phyloP scores from a whole-genome alignment of 2,113 vertebrate genomes.

The Motacilla tschutschensis region DNA sequence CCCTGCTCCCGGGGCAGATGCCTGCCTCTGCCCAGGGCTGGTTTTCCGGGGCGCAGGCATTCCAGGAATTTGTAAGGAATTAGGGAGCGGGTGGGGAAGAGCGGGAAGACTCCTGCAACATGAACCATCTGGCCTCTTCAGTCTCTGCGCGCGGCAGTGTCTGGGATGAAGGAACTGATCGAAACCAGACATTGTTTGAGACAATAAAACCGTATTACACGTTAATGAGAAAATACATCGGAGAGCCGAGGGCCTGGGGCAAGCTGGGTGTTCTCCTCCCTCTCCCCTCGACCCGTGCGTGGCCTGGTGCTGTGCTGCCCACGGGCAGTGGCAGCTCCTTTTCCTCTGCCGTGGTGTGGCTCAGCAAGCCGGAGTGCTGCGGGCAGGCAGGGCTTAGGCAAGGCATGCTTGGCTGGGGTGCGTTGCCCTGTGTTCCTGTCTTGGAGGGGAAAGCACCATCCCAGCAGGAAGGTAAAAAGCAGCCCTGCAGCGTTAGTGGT shows the following conservation, averaged over 20 bases:
- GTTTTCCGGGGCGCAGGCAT: conserved; percentile 71
- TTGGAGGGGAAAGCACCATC: accelerated
- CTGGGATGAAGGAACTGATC: conserved; percentile 70
- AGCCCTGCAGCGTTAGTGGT: accelerated
- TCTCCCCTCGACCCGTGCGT: neutral
- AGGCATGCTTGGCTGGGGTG: neutral
- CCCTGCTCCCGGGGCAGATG: neutral
- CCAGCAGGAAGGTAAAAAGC: neutral
- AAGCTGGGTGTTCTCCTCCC: conserved; percentile 42
- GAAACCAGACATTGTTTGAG: conserved; percentile 73
- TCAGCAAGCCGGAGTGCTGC: accelerated
- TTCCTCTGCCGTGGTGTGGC: neutral
- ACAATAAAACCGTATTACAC: conserved; percentile 69
- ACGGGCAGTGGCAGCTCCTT: neutral
- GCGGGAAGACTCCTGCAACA: conserved; percentile 69
- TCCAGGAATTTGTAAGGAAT: conserved; percentile 75
- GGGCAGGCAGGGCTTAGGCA: accelerated
- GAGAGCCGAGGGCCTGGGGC: conserved; percentile 49
- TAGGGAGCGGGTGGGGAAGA: conserved; percentile 43
- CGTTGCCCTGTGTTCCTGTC: neutral
- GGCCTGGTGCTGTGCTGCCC: neutral
- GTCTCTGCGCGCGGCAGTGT: conserved; percentile 35
- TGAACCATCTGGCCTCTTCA: conserved; percentile 72
- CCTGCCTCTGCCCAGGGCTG: conserved; percentile 43
- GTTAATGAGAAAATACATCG: conserved; percentile 73